Evolutionary conservation across 2,113 vertebrate genomes (phyloP), one percentile per base, ranked within the genome.

Genomic region (Mesitornis unicolor): DNA sequence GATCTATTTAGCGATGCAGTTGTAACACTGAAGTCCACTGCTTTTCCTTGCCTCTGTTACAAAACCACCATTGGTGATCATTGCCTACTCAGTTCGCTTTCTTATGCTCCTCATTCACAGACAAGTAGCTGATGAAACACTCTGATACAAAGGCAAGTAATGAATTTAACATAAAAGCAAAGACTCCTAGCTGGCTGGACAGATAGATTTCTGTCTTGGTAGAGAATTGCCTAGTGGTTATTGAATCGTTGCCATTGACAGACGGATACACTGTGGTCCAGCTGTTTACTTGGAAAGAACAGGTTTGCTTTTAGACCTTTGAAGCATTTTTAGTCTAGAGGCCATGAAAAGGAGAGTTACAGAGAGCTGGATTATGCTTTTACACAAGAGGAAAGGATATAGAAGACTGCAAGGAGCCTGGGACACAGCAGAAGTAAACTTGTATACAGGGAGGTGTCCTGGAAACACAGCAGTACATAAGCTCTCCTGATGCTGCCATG

Each of bases 181-280:
- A 76, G 31, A 21, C 53, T 91, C 29, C 70, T 76, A 22, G 12
- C 67, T 87, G 82, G 20, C 42, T 90, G 82, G 42, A 25, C n/a
- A 51, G 53, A 64, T 42, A 90, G 61, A 13, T 61, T 90, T 91
- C 77, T 59, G 31, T 33, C 24, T 68, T 50, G 25, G 35, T 16
- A 50, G 63, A 45, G 60, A 36, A 64, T 73, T 57, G 31, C 57
- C 87, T 67, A 29, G 40, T 68, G 56, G 40, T 95, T 91, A 65
- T 87, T 79, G 74, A 95, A 78, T 25, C 79, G 59, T 50, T 85
- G 84, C 61, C 74, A 65, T 11, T 69, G 89, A 45, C 73, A 87
- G 91, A 91, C 81, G 86, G 76, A 90, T 78, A 84, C 81, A 47
- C 57, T 65, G 22, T 80, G 65, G 61, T 84, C 87, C 93, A 93